Base-by-base conservation (phyloP, 2,797 vertebrate genomes). In the Margarornis squamiger region DNA sequence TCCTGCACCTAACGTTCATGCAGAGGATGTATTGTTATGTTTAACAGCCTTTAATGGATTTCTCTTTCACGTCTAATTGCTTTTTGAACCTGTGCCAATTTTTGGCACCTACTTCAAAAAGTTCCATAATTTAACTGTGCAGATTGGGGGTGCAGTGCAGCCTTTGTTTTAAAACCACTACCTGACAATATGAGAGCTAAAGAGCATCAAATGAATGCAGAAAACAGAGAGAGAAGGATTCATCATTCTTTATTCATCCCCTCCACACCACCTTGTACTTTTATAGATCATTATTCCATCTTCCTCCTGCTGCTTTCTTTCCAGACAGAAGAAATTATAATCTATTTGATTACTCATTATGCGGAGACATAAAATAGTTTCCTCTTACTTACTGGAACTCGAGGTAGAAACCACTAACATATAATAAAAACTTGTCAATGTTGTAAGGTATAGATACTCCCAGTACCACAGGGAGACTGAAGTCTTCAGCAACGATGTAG, bases 21-120 rank as follows among this genome's bases (percentile, higher is more conserved):
- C 86, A 94, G 90, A 95, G 94, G 94, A 97, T 96, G 96, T 57
- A 97, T 94, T 95, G 93, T 94, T 92, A 95, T 66, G 88, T 95
- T 95, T 94, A 97, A 96, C 90, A 96, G 93, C 96, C 95, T 88
- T 82, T 97, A 95, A 95, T 97, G 96, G 96, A 84, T 96, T 95
- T 78, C 86, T 92, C 70, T 90, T 95, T 90, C 90, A 85, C 36
- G 3, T 93, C 88, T 95, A 97, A 97, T 97, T 97, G 96, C 94
- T 95, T 96, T 95, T 63, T 95, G 96, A 95, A 79, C 29, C 52
- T 17, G 80, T 73, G 95, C 96, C 95, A 97, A n/a, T 73, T 93
- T 92, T 52, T 81, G 52, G 94, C 90, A 96, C 86, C 92, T 78
- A 93, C 92, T 65, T 96, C 88, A 78, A 36, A 62, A 39, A 88